Percentiles rank a stretch among this genome's conserved stretches.
Evolutionary conservation across 2,888 invertebrate genomes (phyloP).

Genomic region (Leistus spinibarbis): DNA sequence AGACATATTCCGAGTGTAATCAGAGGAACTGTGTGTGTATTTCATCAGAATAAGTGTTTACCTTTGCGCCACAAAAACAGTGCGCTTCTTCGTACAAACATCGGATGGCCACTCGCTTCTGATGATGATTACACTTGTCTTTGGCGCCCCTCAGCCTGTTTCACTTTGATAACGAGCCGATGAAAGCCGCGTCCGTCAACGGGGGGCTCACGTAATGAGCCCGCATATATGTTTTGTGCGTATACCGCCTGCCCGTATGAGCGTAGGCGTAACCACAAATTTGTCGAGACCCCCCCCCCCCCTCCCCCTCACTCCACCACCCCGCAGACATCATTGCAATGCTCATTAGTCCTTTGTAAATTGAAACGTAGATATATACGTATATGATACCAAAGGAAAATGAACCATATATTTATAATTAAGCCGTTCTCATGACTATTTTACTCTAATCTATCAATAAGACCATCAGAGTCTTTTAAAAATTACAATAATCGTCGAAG

Average conservation of each 20-base stretch:
- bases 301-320: background rate
- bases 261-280: background rate
- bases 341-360: background rate
- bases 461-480: too few species aligned
- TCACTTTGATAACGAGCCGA: constrained; percentile 11
- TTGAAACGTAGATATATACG: too few species aligned
- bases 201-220: constrained; percentile 14
- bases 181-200: constrained; percentile 8
- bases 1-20: too few species aligned
- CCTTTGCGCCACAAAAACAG: background rate
- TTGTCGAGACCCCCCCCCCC: background rate
- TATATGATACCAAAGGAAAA: background rate
- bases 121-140: constrained; percentile 21
- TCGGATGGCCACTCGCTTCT: background rate
- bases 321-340: background rate
- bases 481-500: too few species aligned
- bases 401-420: too few species aligned
- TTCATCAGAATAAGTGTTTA: background rate
- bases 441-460: too few species aligned
- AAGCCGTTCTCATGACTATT: too few species aligned
- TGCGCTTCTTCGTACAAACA: background rate
- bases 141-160: background rate
- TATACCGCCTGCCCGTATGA: background rate
- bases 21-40: too few species aligned
- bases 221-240: constrained; percentile 16